Evolutionary conservation across 2,797 vertebrate species (phyloP), one percentile per base, ranked within the genome.

Genomic region (Chelon labrosus): DNA sequence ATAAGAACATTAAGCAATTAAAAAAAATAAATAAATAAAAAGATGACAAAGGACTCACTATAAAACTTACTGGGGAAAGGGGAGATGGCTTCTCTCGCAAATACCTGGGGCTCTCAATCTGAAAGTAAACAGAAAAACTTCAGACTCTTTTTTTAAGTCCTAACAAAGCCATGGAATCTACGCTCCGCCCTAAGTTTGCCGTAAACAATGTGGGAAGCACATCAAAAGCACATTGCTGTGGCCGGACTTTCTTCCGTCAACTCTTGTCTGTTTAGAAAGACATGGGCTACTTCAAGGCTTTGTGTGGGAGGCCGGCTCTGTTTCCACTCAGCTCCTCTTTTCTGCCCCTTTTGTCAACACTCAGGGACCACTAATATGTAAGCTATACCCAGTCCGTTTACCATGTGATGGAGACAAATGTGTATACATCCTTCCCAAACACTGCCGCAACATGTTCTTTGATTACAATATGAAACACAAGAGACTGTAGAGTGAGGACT

Each of bases 21-120:
- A 27, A 27, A 27, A 27, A 44, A n/a, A 35, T 42, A 53, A 22
- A 22, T 77, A 58, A 68, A 79, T 41, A 41, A 65, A 27, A 46
- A 39, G 72, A 58, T 52, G 61, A 65, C 6, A 53, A 76, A 55
- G 31, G 65, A 54, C 25, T 5, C 41, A 20, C 7, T 59, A 20
- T 8, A 53, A 0, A 65, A 96, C 96, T 85, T 94, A 99, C 97
- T 92, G 96, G 90, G 76, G 97, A 95, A 62, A 95, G 58, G 10
- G 95, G 93, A 49, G 96, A 14, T 0, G 94, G 94, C 52, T 95
- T 97, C 88, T 97, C 96, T 80, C 95, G 93, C 90, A 98, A 91
- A 68, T 98, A 99, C 86, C 96, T 95, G 80, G 97, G 96, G 82
- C 97, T 98, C 93, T 98, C 96, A 83, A 98, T 93, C 97, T 99